Base-by-base conservation (phyloP, 2,888 invertebrate genomes). In the Volucella zonaria region DNA sequence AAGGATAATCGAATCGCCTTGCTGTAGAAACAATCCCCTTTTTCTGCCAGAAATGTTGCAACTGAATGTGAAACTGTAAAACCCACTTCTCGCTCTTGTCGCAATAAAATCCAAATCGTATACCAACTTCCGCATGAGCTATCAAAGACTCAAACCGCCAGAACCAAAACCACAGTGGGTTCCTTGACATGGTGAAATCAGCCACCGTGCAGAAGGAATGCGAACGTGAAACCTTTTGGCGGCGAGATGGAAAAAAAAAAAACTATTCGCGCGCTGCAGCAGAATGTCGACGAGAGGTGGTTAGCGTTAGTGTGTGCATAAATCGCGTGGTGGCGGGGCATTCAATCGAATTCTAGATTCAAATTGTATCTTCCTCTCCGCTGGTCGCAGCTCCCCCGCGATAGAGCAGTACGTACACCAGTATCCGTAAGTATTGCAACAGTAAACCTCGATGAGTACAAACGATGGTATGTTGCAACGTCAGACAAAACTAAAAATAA, bases 81-180 rank as follows among this genome's bases (percentile, higher is more conserved):
- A 45, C 68, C 56, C 58, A 68, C 66, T 52, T 62, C 56, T 66
- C 43, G 49, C 47, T 58, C 61, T 31, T 31, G 31, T 31, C 6
- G 68, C 70, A 75, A 71, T 75, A 74, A 66, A 79, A 83, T 75
- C 70, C 66, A 56, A 83, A 80, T 80, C 75, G 52, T 42, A 77
- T 64, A 40, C 42, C 38, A 59, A 66, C 80, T 83, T 83, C 75
- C 80, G 75, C 83, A 75, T 83, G 80, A 80, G 61, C 45, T 75
- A 75, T 83, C 83, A 83, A 83, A 83, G 75, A 66, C 68, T 49
- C 47, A 23, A 78, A 71, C 78, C 80, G 54, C 77, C 43, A 54
- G 49, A 62, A 23, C 38, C 51, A 47, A 31, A 56, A 49, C 67
- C 70, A 45, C 56, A 59, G 42, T 58, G 49, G 43, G 31, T 40